These are phyloP conservation scores for Hypsibius dujardini DNA, from an alignment of 1,140 invertebrate species.

Conservation along the genomic window DNA sequence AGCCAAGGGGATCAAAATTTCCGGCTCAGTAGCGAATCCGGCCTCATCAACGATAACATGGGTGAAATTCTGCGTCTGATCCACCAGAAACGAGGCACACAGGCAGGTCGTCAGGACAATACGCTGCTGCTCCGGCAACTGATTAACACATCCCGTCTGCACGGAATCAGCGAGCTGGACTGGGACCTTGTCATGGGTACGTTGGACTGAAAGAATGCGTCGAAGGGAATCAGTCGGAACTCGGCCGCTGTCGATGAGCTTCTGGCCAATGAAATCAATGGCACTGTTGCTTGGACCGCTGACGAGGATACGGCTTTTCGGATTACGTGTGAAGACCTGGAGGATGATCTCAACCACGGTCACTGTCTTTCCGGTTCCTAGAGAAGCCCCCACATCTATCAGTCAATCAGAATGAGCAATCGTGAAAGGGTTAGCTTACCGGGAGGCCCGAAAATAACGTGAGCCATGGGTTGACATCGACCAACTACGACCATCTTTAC, in stretches of 20 bases:
- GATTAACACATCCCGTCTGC: slow-evolving; percentile 33
- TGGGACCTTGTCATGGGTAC: slow-evolving; percentile 30
- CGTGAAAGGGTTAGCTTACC: slow-evolving; percentile 35
- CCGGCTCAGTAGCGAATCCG: slow-evolving; percentile 72
- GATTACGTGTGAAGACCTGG: slow-evolving; percentile 44
- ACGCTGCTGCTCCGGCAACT: slow-evolving; percentile 45
- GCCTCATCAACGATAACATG: slow-evolving; percentile 77
- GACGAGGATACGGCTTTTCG: slow-evolving; percentile 45
- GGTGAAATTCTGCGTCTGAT: slow-evolving; percentile 55
- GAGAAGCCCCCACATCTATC: slow-evolving; percentile 1
- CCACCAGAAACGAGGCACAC: slow-evolving; percentile 48
- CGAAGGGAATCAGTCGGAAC: neutral
- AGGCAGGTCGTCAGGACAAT: slow-evolving; percentile 65
- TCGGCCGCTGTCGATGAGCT: neutral
- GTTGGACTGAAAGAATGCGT: neutral
- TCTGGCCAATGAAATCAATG: slow-evolving; percentile 51
- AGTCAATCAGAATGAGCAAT: slow-evolving; percentile 18
- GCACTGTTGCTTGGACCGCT: slow-evolving; percentile 73
- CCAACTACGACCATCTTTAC: slow-evolving; percentile 53
- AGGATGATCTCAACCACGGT: slow-evolving; percentile 69
- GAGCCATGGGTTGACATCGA: slow-evolving; percentile 51
- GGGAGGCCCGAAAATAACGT: slow-evolving; percentile 78
- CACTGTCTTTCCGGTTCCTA: slow-evolving; percentile 73
- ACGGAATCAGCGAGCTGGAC: slow-evolving; percentile 47
- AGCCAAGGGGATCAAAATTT: slow-evolving; percentile 54